Evolutionary conservation across 2,113 vertebrate genomes (phyloP).

Genomic region (Gavialis gangeticus): DNA sequence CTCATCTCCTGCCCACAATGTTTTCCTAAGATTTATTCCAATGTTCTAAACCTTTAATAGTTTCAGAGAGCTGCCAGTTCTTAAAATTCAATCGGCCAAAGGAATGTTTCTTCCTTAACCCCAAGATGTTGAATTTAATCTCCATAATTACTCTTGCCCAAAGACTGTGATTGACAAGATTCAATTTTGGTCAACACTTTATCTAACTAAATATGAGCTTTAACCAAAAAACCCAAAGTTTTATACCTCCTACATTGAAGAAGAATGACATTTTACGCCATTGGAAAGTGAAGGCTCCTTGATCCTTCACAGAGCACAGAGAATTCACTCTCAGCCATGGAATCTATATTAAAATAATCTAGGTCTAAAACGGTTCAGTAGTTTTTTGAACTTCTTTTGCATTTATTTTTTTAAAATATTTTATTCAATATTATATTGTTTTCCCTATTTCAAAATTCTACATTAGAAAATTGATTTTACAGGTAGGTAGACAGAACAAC

Average conservation of each 20-base stretch:
- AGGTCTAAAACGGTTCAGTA: too few relatives aligned
- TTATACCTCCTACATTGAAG: too few relatives aligned
- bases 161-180: neutral
- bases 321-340: too few relatives aligned
- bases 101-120: neutral
- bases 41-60: neutral
- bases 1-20: neutral
- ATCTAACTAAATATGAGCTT: too few relatives aligned
- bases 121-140: neutral
- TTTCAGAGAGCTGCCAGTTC: neutral
- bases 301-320: too few relatives aligned
- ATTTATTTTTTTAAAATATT: too few relatives aligned
- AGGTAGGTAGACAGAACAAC: neutral
- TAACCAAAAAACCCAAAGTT: too few relatives aligned
- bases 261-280: too few relatives aligned
- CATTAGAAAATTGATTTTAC: neutral
- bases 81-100: neutral
- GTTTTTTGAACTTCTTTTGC: too few relatives aligned
- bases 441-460: neutral
- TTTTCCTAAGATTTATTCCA: neutral
- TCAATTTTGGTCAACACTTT: accelerated
- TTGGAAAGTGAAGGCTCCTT: too few relatives aligned
- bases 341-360: too few relatives aligned
- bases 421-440: too few relatives aligned
- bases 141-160: neutral